These are phyloP conservation scores for Neotragus pygmaeus DNA, from an alignment of 2,113 vertebrate species.

Conservation along the genomic window DNA sequence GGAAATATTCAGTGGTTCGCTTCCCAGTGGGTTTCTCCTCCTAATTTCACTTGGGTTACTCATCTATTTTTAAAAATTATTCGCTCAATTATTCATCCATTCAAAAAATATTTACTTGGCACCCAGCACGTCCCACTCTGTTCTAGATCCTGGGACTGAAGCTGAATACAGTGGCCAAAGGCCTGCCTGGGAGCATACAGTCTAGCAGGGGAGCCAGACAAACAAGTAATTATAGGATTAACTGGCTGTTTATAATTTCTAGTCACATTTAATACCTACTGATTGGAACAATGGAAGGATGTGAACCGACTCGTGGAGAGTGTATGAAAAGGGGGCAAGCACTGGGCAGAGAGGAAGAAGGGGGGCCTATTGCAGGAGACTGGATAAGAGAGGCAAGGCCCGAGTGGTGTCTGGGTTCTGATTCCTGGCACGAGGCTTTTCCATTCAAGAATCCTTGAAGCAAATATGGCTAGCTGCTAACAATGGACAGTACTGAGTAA, in stretches of 20 bases:
- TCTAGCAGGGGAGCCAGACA: not conserved
- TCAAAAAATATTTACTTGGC: not conserved
- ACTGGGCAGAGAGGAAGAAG: not conserved
- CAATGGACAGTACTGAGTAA: not conserved
- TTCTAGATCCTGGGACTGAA: not conserved
- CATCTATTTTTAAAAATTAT: not conserved
- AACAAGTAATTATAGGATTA: not conserved
- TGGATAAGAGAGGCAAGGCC: not conserved
- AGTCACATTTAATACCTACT: not conserved
- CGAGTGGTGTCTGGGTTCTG: not conserved
- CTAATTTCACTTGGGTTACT: not conserved
- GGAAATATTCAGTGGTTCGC: not conserved
- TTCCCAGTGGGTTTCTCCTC: not conserved
- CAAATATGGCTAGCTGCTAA: not conserved
- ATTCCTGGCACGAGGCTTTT: not conserved
- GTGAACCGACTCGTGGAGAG: not conserved
- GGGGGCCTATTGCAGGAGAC: not conserved
- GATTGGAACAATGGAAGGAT: not conserved
- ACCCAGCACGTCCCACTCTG: not conserved
- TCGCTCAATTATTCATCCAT: not conserved
- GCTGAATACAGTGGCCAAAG: fast-evolving
- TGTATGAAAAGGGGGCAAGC: not conserved
- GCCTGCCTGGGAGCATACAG: not conserved
- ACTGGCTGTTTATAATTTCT: not conserved
- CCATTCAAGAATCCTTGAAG: not conserved